Evolutionary conservation across 2,797 vertebrate genomes (phyloP), one percentile per base, ranked within the genome.

Genomic region (Octomys mimax): DNA sequence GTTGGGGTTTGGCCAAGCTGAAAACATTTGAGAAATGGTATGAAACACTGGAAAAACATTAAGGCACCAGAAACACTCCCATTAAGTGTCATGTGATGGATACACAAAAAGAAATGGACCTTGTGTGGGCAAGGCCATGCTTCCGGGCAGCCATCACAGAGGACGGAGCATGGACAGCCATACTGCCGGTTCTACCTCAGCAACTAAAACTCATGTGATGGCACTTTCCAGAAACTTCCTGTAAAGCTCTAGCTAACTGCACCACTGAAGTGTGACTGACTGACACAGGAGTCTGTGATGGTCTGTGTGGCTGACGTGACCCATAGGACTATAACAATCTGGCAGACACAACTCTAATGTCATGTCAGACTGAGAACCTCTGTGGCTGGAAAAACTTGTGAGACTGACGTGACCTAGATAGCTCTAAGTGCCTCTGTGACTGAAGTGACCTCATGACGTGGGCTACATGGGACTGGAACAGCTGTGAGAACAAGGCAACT

Each of bases 1-100:
- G 52, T 86, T 95, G 89, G 92, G 92, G n/a, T 81, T 94, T 91
- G 84, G 95, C 96, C 94, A 97, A 93, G 68, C 59, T 88, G 61
- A 93, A 96, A 94, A 96, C 95, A 93, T 75, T 93, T 95, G 75
- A 89, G 87, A 88, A 92, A 85, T 31, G 28, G 75, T 83, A 78
- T 71, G 90, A 93, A 96, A 92, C 73, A 5, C 85, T 95, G 84
- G 85, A 73, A 71, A 79, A 86, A 75, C 70, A 90, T 90, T 36
- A 92, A 95, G 92, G 92, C 11, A 6, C 87, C 70, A 5, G 0
- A 36, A 71, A 77, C 52, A 61, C 73, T 92, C 46, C 33, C 66
- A 79, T 70, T 49, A 49, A 82, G 94, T 82, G 84, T 52, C 39
- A 54, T 3, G 71, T 52, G 89, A 91, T 14, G 87, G 77, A 14